Evolutionary conservation across 2,888 invertebrate genomes (phyloP), one percentile per base, ranked within the genome.

Genomic region (Leptopterna dolabrata): DNA sequence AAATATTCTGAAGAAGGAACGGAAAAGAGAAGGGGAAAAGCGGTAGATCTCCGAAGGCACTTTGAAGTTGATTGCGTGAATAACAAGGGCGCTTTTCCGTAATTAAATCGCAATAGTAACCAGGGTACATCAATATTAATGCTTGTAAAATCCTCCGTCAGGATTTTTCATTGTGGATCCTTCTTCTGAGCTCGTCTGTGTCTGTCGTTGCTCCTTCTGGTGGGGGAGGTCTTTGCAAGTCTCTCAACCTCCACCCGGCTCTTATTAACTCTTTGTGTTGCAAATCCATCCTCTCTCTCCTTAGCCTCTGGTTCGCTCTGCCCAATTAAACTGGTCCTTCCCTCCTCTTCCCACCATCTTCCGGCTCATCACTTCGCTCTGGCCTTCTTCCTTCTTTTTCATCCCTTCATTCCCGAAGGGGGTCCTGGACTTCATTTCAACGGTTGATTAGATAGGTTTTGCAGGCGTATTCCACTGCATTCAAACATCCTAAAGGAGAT

Each of bases 211-310:
- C 30, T 27, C 36, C 30, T 14, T 29, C 76, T n/a, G 41, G n/a
- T 43, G 14, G 41, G 7, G 7, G 19, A n/a, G 41, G 9, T 43
- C n/a, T 63, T 63, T 19, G 63, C 24, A 78, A 45, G 78, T 78
- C 78, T 78, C 45, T 78, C 78, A 70, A 85, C 73, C 84, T 71
- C 73, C 55, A 45, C 73, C 27, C 55, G 41, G 24, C 73, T 85
- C 73, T 73, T 85, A 85, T 85, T 85, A 85, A 45, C 84, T 85
- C 84, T 85, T 85, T 85, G 84, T 85, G 84, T 85, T 85, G 84
- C 84, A 85, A 85, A 85, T 85, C 81, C 81, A 55, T 55, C 55
- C 81, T 36, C 47, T 81, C n/a, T 29, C 19, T 29, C 71, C 76
- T 27, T n/a, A 16, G 16, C 19, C 73, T 27, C 73, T 85, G 19